Evolutionary conservation across 2,113 vertebrate genomes (phyloP).

Genomic region (Lophotis ruficrista): DNA sequence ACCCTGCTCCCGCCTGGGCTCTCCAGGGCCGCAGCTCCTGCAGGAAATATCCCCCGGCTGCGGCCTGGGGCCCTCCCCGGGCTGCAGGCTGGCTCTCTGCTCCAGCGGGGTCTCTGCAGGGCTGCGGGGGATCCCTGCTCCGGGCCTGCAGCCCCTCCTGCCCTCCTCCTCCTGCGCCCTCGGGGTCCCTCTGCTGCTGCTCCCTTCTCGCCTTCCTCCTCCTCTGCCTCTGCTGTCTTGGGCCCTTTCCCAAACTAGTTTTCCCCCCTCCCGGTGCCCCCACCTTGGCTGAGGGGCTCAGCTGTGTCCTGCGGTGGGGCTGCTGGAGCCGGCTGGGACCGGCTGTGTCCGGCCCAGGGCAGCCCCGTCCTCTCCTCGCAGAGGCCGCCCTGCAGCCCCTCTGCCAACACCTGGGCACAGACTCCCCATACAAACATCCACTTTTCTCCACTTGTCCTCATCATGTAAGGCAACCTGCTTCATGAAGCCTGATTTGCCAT

Average conservation of each 20-base stretch:
- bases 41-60: too few species aligned
- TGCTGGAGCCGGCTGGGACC: too few species aligned
- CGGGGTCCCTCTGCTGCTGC: not conserved
- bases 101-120: too few species aligned
- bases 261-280: not conserved
- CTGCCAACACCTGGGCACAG: rapidly evolving
- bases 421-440: too few species aligned
- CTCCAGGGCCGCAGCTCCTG: too few species aligned
- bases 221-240: not conserved
- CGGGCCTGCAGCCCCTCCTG: too few species aligned
- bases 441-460: not conserved
- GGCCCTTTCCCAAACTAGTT: not conserved
- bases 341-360: not conserved
- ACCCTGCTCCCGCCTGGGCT: not conserved
- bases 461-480: not conserved
- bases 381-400: not conserved
- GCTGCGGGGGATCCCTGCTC: too few species aligned
- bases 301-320: too few species aligned
- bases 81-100: too few species aligned
- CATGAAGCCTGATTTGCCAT: not conserved
- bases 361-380: not conserved
- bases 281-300: not conserved
- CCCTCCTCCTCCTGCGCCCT: too few species aligned
- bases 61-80: too few species aligned
- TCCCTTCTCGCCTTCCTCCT: not conserved